phyloP scores from a whole-genome alignment of 2,797 vertebrate genomes.

The Eurystomus glaucurus region DNA sequence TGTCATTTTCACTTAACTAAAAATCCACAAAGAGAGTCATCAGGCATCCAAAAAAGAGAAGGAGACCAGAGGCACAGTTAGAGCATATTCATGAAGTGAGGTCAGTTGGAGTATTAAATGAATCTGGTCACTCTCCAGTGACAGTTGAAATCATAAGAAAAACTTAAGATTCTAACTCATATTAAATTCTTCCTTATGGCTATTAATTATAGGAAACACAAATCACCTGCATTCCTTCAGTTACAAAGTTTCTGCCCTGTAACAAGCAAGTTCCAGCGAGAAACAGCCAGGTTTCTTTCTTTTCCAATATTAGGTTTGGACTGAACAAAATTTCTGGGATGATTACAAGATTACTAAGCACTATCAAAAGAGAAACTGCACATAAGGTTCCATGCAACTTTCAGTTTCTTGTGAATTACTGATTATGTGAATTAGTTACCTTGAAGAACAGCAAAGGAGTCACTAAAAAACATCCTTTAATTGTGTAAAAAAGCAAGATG shows the following conservation, averaged over 20 bases:
- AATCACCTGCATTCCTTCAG: neutral
- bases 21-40: neutral
- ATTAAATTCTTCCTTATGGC: neutral
- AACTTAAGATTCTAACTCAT: neutral
- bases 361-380: neutral
- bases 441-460: neutral
- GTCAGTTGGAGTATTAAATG: neutral
- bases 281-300: neutral
- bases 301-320: neutral
- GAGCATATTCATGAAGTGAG: neutral
- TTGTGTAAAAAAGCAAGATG: neutral
- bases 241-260: neutral
- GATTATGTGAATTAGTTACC: neutral
- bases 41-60: neutral
- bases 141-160: neutral
- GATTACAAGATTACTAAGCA: neutral
- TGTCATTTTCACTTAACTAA: neutral
- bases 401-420: neutral
- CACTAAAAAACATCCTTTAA: slow-evolving; percentile 25
- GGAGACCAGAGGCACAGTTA: neutral
- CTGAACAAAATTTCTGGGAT: neutral
- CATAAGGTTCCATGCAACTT: neutral
- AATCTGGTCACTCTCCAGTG: neutral
- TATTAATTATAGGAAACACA: neutral
- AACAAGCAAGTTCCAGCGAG: neutral